Conservation (phyloP, 2,888 invertebrate genomes). For the Melanostoma mellinum region DNA sequence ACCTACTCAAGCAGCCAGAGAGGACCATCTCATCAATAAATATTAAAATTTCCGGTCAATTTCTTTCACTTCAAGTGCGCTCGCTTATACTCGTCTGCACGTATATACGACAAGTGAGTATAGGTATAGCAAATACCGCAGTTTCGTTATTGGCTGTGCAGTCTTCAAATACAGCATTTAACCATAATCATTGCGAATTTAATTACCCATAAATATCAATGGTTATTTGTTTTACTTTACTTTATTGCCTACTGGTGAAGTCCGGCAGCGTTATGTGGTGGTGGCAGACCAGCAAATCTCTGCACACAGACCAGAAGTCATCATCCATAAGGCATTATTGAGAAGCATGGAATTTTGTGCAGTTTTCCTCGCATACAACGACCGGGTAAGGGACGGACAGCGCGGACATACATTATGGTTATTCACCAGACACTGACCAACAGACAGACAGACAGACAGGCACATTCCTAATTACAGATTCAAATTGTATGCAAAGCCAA, state of each 20-base stretch:
- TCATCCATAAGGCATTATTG: slow-evolving; percentile 28
- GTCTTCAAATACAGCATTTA: slow-evolving; percentile 45
- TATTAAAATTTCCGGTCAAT: slow-evolving; percentile 52
- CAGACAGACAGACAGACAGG: slow-evolving; percentile 27
- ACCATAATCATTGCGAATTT: slow-evolving; percentile 65
- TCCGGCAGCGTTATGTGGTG: slow-evolving; percentile 7
- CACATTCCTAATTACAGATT: slow-evolving; percentile 69
- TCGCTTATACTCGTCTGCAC: not conserved
- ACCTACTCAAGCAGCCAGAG: not conserved
- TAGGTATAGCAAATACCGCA: no score
- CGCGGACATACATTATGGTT: slow-evolving; percentile 2
- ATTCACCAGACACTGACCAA: slow-evolving; percentile 2
- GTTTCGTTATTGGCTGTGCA: not conserved
- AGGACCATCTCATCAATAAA: slow-evolving; percentile 27
- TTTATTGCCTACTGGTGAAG: slow-evolving; percentile 51
- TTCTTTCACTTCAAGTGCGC: slow-evolving; percentile 43
- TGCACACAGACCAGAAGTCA: slow-evolving; percentile 50
- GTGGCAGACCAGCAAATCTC: slow-evolving; percentile 44
- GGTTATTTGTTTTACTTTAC: slow-evolving; percentile 67
- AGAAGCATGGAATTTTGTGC: slow-evolving; percentile 28
- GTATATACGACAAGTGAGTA: no score
- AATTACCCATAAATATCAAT: slow-evolving; percentile 70
- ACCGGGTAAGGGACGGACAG: not conserved
- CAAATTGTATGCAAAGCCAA: slow-evolving; percentile 72
- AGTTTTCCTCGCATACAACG: not conserved